Percentiles rank a stretch among this genome's conserved stretches.
Conservation (phyloP, 2,113 vertebrate genomes). For the Ammodytes dubius region DNA sequence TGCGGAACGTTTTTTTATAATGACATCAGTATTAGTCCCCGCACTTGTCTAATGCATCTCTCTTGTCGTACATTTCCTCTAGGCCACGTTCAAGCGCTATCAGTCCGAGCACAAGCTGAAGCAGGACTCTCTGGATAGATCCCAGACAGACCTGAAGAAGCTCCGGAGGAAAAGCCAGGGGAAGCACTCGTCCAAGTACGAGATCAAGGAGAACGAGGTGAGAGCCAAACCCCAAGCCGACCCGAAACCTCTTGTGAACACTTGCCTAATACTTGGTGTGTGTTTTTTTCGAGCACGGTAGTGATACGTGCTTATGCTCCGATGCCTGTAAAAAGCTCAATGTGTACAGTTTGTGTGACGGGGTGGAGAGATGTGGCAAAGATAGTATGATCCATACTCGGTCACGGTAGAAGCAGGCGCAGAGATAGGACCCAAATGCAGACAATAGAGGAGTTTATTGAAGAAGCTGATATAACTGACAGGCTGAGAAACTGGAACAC, state of each 20-base stretch:
- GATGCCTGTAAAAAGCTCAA: background rate
- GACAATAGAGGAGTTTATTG: too few relatives aligned
- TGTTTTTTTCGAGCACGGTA: background rate
- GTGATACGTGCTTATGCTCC: background rate
- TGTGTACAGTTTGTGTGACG: slow-evolving; percentile 13
- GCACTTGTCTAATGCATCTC: background rate
- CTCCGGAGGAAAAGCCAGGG: slow-evolving; percentile 95
- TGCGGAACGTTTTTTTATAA: background rate
- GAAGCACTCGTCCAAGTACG: slow-evolving; percentile 91
- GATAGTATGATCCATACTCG: slow-evolving; percentile 6
- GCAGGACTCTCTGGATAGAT: slow-evolving; percentile 93
- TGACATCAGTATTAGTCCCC: background rate
- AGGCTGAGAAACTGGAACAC: too few relatives aligned
- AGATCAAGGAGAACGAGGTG: slow-evolving; percentile 94
- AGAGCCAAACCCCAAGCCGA: slow-evolving; percentile 49
- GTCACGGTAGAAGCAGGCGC: too few relatives aligned
- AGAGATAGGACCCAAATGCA: too few relatives aligned
- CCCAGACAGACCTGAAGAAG: slow-evolving; percentile 95
- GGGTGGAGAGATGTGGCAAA: background rate
- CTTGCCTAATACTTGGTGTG: background rate
- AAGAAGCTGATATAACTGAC: too few relatives aligned
- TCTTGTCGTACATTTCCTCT: slow-evolving; percentile 37
- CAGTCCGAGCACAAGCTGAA: slow-evolving; percentile 94
- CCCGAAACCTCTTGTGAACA: background rate
- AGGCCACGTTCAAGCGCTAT: slow-evolving; percentile 97